Percentiles rank a stretch among this genome's conserved stretches.
Evolutionary conservation across 2,113 vertebrate species (phyloP).

Genomic region (Pandion haliaetus): DNA sequence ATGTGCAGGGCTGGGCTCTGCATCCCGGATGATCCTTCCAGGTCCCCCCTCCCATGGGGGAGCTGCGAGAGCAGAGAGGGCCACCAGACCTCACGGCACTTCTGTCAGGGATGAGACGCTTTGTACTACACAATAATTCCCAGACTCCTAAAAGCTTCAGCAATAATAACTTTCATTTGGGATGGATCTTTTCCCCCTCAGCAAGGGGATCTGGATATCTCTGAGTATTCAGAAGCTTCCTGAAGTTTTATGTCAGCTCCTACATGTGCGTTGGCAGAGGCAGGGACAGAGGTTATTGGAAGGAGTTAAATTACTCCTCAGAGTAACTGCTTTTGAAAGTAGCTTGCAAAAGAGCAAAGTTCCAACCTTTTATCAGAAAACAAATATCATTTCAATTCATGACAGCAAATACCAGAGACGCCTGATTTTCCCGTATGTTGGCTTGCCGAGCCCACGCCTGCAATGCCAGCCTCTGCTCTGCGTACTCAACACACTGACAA

Average conservation of each 20-base stretch:
- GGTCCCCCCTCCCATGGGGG: accelerated
- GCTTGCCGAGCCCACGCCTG: background rate
- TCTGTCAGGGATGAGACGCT: background rate
- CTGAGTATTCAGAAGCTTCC: background rate
- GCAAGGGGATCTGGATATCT: background rate
- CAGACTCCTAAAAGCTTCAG: background rate
- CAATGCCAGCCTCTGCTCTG: background rate
- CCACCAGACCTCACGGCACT: background rate
- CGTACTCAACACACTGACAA: accelerated
- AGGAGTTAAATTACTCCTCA: conserved; percentile 19
- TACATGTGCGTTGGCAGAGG: accelerated
- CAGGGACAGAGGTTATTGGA: background rate
- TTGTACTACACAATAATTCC: background rate
- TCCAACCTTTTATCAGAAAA: conserved; percentile 38
- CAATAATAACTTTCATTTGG: background rate
- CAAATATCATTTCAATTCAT: background rate
- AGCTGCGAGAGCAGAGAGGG: background rate
- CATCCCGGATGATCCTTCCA: background rate
- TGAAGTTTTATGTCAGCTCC: background rate
- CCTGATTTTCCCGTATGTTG: background rate
- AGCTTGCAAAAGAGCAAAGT: conserved; percentile 36
- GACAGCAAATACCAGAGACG: background rate
- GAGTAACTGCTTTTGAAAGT: background rate
- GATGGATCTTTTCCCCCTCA: background rate
- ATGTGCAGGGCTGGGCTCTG: accelerated